These are phyloP conservation scores for Leptinotarsa lineolata DNA, from an alignment of 1,140 invertebrate genomes.

Conservation along the genomic window DNA sequence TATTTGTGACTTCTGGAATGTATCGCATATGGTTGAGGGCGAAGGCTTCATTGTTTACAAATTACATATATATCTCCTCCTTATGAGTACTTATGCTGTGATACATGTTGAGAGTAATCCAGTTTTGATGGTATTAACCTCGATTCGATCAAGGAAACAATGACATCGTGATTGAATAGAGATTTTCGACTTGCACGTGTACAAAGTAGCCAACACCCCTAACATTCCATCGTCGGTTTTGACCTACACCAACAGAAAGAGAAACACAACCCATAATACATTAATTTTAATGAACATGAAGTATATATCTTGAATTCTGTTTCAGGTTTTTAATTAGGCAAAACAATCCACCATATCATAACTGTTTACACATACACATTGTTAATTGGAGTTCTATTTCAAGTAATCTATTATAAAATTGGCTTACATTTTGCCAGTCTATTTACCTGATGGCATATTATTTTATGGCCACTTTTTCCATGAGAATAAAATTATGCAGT, in stretches of 20 bases:
- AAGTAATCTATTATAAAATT: constrained; percentile 1
- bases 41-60: too few relatives aligned
- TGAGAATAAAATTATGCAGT: constrained; percentile 6
- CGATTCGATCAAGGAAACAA: too few relatives aligned
- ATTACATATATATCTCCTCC: too few relatives aligned
- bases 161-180: too few relatives aligned
- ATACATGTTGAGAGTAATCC: too few relatives aligned
- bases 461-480: constrained; percentile 6
- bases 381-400: neutral
- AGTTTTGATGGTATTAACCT: too few relatives aligned
- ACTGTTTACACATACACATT: constrained; percentile 8
- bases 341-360: constrained; percentile 6
- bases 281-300: neutral
- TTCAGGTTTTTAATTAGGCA: neutral
- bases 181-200: too few relatives aligned
- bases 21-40: too few relatives aligned
- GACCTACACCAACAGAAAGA: constrained; percentile 5
- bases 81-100: too few relatives aligned
- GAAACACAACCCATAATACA: neutral
- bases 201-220: too few relatives aligned
- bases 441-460: constrained; percentile 3
- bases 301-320: neutral
- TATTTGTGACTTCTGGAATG: too few relatives aligned
- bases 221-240: neutral
- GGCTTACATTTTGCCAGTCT: constrained; percentile 3